Conservation (phyloP, 1,140 invertebrate genomes). For the Trissolcus basalis region DNA sequence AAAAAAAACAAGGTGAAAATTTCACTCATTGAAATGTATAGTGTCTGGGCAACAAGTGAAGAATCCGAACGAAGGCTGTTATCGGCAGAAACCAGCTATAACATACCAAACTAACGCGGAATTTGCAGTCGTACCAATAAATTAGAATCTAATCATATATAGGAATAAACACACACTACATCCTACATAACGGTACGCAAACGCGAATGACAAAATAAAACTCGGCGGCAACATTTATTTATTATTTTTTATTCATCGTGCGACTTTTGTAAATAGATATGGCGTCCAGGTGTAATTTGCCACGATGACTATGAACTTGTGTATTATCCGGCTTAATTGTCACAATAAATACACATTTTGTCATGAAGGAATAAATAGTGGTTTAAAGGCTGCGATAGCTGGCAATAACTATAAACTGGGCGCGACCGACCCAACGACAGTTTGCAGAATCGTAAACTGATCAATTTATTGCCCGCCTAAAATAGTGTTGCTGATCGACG, state of each 20-base stretch:
- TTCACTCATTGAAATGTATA: constrained; percentile 36
- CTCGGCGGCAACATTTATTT: constrained; percentile 1
- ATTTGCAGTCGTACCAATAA: constrained; percentile 48
- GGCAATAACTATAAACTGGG: constrained; percentile 51
- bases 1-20: too few relatives aligned
- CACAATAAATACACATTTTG: constrained; percentile 52
- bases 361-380: constrained; percentile 46
- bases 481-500: not conserved
- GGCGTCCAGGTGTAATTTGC: constrained; percentile 33
- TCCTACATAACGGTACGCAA: constrained; percentile 44
- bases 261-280: constrained; percentile 47
- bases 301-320: constrained; percentile 53
- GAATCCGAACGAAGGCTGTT: constrained; percentile 46
- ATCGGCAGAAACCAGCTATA: constrained; percentile 33
- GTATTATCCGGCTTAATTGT: constrained; percentile 54
- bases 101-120: constrained; percentile 48
- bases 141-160: constrained; percentile 51
- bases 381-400: constrained; percentile 31
- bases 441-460: constrained; percentile 49
- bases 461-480: constrained; percentile 48
- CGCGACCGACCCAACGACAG: constrained; percentile 36
- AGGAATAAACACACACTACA: constrained; percentile 34
- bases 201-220: constrained; percentile 46
- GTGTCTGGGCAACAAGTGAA: too few relatives aligned
- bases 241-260: constrained; percentile 40